phyloP scores from a whole-genome alignment of 2,113 vertebrate genomes.

The Chlorodrepanis virens region DNA sequence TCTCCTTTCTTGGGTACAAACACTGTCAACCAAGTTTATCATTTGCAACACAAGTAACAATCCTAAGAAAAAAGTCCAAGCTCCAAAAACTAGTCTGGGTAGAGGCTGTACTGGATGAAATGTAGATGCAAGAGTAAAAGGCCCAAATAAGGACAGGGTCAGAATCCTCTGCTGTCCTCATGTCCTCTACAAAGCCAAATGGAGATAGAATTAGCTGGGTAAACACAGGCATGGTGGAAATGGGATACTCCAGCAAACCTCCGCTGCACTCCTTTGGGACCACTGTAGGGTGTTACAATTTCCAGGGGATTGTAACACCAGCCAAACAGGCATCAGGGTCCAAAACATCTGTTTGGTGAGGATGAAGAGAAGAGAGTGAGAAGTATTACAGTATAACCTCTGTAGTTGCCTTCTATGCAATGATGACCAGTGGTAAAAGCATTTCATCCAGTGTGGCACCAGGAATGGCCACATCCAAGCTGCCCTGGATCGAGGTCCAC shows the following conservation, averaged over 20 bases:
- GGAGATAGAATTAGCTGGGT: neutral
- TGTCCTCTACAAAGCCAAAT: neutral
- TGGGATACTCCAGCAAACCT: neutral
- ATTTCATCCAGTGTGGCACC: accelerated
- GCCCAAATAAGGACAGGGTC: neutral
- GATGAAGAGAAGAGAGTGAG: neutral
- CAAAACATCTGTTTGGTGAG: neutral
- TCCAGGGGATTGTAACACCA: neutral
- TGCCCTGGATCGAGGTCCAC: neutral
- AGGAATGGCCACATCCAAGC: neutral
- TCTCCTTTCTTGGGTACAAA: neutral
- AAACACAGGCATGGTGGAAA: neutral
- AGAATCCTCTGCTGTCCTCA: neutral
- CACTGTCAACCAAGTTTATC: neutral
- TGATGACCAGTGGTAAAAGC: neutral
- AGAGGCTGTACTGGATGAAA: neutral
- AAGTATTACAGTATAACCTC: neutral
- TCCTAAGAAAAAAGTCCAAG: neutral
- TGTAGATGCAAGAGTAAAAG: neutral
- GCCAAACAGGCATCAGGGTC: neutral
- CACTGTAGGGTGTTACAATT: neutral
- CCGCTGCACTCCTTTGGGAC: neutral
- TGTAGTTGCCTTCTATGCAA: accelerated
- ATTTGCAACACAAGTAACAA: neutral
- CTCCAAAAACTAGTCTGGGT: neutral